Conservation (phyloP, 2,888 invertebrate genomes). For the Anarsia innoxiella region DNA sequence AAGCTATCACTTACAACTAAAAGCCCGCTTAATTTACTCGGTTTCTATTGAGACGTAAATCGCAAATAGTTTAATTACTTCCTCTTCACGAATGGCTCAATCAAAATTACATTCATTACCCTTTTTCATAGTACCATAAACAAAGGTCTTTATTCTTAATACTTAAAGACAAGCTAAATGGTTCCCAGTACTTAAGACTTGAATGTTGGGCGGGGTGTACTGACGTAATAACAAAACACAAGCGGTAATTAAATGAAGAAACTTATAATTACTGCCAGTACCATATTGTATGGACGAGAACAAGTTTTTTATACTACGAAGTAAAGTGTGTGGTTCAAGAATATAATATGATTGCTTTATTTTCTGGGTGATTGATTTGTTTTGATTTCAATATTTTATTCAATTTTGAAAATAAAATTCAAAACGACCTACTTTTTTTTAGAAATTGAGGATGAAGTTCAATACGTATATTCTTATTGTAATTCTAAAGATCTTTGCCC, state of each 20-base stretch:
- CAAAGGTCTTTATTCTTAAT: slow-evolving; percentile 54
- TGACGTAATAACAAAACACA: slow-evolving; percentile 56
- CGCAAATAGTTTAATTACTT: slow-evolving; percentile 54
- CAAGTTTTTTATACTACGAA: background rate
- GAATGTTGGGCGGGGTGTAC: slow-evolving; percentile 53
- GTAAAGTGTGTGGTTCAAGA: background rate
- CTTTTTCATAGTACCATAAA: slow-evolving; percentile 58
- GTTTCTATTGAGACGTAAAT: slow-evolving; percentile 4
- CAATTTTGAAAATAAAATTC: too few species aligned
- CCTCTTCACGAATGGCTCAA: slow-evolving; percentile 50
- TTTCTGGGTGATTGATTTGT: too few species aligned
- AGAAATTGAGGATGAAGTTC: too few species aligned
- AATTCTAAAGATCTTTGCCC: too few species aligned
- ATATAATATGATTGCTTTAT: too few species aligned
- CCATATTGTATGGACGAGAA: slow-evolving; percentile 6
- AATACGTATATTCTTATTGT: too few species aligned
- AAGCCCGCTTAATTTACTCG: background rate
- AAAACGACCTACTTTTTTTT: too few species aligned
- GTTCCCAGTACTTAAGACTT: slow-evolving; percentile 27
- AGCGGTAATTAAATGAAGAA: slow-evolving; percentile 55
- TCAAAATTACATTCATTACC: slow-evolving; percentile 50
- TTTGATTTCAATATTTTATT: too few species aligned
- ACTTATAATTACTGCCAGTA: slow-evolving; percentile 49
- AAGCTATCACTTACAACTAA: too few species aligned
- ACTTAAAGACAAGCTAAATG: slow-evolving; percentile 28